Evolutionary conservation across 2,113 vertebrate species (phyloP).

Genomic region (Caretta caretta): DNA sequence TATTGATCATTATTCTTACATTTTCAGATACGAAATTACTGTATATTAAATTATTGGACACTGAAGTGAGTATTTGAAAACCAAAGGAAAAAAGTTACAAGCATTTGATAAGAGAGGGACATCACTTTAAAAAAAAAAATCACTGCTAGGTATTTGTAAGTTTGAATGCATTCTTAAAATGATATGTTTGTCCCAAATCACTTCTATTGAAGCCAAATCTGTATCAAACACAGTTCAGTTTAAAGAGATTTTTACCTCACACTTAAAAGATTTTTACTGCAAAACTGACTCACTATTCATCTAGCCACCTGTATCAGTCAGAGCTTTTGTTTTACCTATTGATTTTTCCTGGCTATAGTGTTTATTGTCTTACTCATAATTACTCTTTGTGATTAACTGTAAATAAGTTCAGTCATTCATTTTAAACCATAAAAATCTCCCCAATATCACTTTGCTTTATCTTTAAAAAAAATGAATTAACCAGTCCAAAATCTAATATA

Average conservation of each 20-base stretch:
- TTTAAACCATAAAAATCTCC: accelerated
- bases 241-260: not conserved
- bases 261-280: not conserved
- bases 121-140: not conserved
- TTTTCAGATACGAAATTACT: not conserved
- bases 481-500: not conserved
- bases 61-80: not conserved
- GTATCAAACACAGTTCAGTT: not conserved
- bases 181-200: not conserved
- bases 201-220: not conserved
- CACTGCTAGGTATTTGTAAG: not conserved
- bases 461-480: not conserved
- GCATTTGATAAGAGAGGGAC: not conserved
- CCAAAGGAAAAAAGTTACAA: not conserved
- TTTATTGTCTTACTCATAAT: not conserved
- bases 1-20: not conserved
- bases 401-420: not conserved
- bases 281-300: not conserved
- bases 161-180: not conserved
- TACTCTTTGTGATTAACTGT: no score
- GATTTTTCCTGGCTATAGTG: not conserved
- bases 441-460: not conserved
- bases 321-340: not conserved
- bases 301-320: not conserved
- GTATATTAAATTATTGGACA: not conserved